Evolutionary conservation across 2,797 vertebrate species (phyloP), one percentile per base, ranked within the genome.

Genomic region (Pipistrellus pipistrellus): DNA sequence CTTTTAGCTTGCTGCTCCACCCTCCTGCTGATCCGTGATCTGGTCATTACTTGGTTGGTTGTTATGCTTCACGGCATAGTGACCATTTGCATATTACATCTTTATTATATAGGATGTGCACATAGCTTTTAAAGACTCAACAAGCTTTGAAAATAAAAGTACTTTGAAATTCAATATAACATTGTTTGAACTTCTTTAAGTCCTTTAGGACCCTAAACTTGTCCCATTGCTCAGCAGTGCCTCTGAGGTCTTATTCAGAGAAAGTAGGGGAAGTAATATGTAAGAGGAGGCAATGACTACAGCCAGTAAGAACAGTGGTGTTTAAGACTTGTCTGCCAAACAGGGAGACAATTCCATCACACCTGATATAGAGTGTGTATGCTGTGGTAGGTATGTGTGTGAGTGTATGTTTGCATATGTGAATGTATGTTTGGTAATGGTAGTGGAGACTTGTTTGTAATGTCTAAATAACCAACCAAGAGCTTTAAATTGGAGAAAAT

Each of bases 101-200:
- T 53, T 53, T 53, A 53, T 53, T 53, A 53, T 53, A 53, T 53
- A 53, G 17, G 51, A 59, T 57, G 62, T 27, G 15, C 53, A 66
- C 53, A 66, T 11, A 62, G 27, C 7, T 85, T 91, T 82, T 53
- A 44, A 76, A 90, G 72, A 81, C 13, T 89, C 44, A 18, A 25
- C 38, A 89, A 81, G 13, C 8, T 85, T 68, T 89, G 85, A 44
- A 94, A 88, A 85, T 64, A 44, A 55, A 90, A 46, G 23, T 53
- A 86, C n/a, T 91, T 76, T 83, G 68, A 89, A 32, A 71, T 46
- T 10, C 13, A 71, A 25, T 32, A 38, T 44, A 41, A 78, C 69
- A 17, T 73, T 75, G 59, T 72, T 75, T 55, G 15, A 85, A 72
- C n/a, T 51, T 46, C 44, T 82, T 77, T 41, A 55, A 69, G 3